phyloP scores from a whole-genome alignment of 2,113 vertebrate species.

The Cygnus buccinator region DNA sequence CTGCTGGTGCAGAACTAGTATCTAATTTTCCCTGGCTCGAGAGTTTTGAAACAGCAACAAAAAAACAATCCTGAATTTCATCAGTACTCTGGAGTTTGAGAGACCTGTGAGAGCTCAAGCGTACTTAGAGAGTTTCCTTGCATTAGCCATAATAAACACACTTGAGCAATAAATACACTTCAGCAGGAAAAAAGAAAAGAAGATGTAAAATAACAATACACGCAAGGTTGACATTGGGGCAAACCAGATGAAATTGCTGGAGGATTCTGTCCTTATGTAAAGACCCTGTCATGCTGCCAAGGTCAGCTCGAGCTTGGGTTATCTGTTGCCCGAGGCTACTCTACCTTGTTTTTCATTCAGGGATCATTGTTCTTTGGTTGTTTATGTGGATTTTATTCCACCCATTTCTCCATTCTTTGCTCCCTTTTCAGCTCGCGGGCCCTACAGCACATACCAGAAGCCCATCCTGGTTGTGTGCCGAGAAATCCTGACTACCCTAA shows the following conservation, averaged over 20 bases:
- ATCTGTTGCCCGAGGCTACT: not conserved
- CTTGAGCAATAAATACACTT: not conserved
- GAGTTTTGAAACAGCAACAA: not conserved
- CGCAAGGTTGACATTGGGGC: not conserved
- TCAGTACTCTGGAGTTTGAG: not conserved
- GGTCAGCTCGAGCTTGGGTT: not conserved
- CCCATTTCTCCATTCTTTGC: not conserved
- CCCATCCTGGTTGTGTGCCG: not conserved
- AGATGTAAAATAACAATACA: not conserved
- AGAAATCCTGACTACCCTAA: not conserved
- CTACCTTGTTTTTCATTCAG: constrained; percentile 42
- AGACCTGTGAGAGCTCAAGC: not conserved
- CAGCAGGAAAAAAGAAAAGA: not conserved
- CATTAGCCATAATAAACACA: not conserved
- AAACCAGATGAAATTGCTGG: constrained; percentile 12
- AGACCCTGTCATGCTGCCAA: not conserved
- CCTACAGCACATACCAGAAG: not conserved
- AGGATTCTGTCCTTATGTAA: not conserved
- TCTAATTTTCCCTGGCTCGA: not conserved
- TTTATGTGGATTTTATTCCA: constrained; percentile 28
- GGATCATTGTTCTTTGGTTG: not conserved
- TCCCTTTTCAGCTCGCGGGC: not conserved
- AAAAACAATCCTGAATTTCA: not conserved
- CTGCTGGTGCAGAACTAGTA: not conserved
- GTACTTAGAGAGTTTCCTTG: not conserved